Evolutionary conservation across 2,888 invertebrate species (phyloP).

Genomic region (Hyppa rectilinea): DNA sequence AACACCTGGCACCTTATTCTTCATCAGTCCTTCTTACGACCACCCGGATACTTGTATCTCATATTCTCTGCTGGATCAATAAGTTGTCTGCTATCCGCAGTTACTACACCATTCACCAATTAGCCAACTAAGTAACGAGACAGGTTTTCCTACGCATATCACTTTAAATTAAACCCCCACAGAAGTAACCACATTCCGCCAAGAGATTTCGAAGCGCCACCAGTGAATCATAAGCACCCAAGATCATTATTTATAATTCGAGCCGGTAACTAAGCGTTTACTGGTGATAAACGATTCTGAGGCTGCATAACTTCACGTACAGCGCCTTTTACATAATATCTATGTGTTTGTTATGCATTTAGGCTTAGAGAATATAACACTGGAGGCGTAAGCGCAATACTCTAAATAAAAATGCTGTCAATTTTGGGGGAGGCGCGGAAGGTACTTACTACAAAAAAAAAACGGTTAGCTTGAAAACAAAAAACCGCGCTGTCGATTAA

Average conservation of each 20-base stretch:
- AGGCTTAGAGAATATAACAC: no score
- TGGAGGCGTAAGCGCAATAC: no score
- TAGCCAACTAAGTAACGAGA: conserved; percentile 18
- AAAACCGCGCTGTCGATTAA: no score
- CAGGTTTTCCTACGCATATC: conserved; percentile 40
- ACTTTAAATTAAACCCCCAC: conserved; percentile 27
- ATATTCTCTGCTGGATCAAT: background rate
- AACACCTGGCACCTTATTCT: background rate
- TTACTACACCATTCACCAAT: conserved; percentile 14
- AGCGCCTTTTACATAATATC: conserved; percentile 47
- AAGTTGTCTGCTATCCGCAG: background rate
- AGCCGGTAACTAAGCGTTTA: conserved; percentile 45
- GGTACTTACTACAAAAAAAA: no score
- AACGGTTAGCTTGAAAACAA: no score
- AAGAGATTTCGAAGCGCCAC: conserved; percentile 49
- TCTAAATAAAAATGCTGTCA: no score
- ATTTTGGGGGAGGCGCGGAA: no score
- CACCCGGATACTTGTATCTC: background rate
- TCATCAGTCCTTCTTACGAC: background rate
- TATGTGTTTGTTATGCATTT: conserved; percentile 39
- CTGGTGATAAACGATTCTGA: conserved; percentile 44
- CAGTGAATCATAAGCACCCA: conserved; percentile 57
- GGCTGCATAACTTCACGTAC: conserved; percentile 51
- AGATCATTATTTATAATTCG: conserved; percentile 57
- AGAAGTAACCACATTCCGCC: conserved; percentile 55